Evolutionary conservation across 2,113 vertebrate genomes (phyloP), one percentile per base, ranked within the genome.

Genomic region (Capricornis sumatraensis): DNA sequence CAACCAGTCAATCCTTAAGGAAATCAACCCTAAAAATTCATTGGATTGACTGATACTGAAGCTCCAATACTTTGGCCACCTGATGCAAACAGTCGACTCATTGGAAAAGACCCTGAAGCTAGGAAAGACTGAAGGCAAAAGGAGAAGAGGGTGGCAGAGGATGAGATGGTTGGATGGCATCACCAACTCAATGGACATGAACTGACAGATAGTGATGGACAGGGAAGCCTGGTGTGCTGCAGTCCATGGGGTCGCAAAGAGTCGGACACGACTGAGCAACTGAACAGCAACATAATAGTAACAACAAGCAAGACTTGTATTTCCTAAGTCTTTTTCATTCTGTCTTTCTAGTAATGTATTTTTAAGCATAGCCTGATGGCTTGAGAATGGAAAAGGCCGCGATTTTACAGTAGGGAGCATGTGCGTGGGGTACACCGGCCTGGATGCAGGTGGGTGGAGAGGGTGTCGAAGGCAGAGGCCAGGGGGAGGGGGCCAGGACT

Each of bases 201-300:
- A 76, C 40, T 15, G 71, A 27, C 40, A 76, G 23, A 74, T 0
- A 25, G 71, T 14, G 71, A 27, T 13, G 40, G 12, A 43, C 71
- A 43, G 40, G 71, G 40, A 43, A 43, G 71, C 40, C 71, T 76
- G 71, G 40, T 9, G 23, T 76, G 36, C 71, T 43, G 23, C 23
- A 14, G 40, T 14, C 71, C 23, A 7, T 15, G 40, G 12, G 23
- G 23, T 43, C 0, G 1, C 71, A 76, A 43, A 27, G 71, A 43
- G 40, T 13, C 6, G 1, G 40, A 76, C 40, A 43, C 0, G 1
- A 76, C 40, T 43, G 14, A 43, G 2, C 3, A 0, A 27, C 40
- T 43, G 71, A 76, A 76, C 36, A 74, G 12, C 71, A 4, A 27
- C 40, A 7, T 13, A 36, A 71, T 57, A 36, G 16, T 33, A 19